Percentiles rank a stretch among this genome's conserved stretches.
Conservation (phyloP, 2,113 vertebrate genomes). For the Oncorhynchus masou region DNA sequence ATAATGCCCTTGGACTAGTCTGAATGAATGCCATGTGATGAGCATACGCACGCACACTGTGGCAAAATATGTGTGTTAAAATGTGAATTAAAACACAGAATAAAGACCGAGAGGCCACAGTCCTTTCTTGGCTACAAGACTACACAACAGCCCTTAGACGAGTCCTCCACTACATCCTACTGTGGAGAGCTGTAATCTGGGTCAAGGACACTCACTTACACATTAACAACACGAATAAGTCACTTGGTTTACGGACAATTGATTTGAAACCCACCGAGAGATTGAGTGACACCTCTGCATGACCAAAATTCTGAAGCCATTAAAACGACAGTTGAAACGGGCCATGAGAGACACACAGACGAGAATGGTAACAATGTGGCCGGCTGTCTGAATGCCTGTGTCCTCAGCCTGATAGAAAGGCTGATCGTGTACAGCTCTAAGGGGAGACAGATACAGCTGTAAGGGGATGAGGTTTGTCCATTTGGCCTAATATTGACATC, state of each 20-base stretch:
- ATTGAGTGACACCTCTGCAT: neutral
- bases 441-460: neutral
- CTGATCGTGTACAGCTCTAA: neutral
- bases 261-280: neutral
- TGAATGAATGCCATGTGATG: too few relatives aligned
- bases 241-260: neutral
- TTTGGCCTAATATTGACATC: neutral
- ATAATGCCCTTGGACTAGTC: too few relatives aligned
- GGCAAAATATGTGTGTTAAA: too few relatives aligned
- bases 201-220: neutral
- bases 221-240: neutral
- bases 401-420: too few relatives aligned
- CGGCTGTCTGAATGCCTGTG: neutral
- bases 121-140: neutral
- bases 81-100: too few relatives aligned
- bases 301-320: neutral
- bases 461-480: neutral
- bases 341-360: neutral
- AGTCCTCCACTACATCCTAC: neutral
- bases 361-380: neutral
- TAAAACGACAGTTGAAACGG: neutral
- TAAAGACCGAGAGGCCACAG: too few relatives aligned
- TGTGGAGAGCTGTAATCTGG: neutral
- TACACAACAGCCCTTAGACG: neutral
- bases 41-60: too few relatives aligned